Base-by-base conservation (phyloP, 2,888 invertebrate genomes). In the Euzophera pinguis region DNA sequence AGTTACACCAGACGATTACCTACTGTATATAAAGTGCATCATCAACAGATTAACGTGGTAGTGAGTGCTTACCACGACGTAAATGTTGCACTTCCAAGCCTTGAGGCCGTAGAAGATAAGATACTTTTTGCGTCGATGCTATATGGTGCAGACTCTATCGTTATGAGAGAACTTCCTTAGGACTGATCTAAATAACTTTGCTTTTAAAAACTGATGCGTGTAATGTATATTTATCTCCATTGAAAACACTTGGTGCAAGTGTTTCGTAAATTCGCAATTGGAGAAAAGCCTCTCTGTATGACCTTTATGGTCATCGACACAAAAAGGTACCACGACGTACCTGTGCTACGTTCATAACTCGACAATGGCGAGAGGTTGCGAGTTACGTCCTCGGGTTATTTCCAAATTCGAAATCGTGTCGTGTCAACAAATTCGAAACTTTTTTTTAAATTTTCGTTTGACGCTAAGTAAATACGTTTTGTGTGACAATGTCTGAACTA, bases 1-100 rank as follows among this genome's bases (percentile, higher is more conserved):
- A 76, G 54, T 64, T 79, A 74, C 62, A 78, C 71, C 80, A 71
- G 78, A 83, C 75, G 75, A 77, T 78, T 79, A 78, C 69, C 80
- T 85, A 84, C n/a, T n/a, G n/a, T 71, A 68, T 78, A 81, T 60
- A 66, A 61, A 69, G 70, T 78, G 75, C 71, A 70, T 61, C 65
- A 63, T 59, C 54, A 65, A 69, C 63, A 57, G 66, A 63, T 59
- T 54, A 57, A 53, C 51, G 56, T 49, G 49, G 41, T 53, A 53
- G 34, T 13, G 17, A 50, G 34, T 13, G 17, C n/a, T 17, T 51
- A 49, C 53, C 56, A 49, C 53, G 47, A 43, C 37, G 53, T 52
- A 49, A 49, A 50, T 43, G 50, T n/a, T 50, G 47, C 53, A 42
- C 50, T 52, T 42, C 13, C 35, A 38, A 9, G 4, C 14, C 38